Evolutionary conservation across 2,797 vertebrate species (phyloP), one percentile per base, ranked within the genome.

Genomic region (Amblyopsis hoosieri): DNA sequence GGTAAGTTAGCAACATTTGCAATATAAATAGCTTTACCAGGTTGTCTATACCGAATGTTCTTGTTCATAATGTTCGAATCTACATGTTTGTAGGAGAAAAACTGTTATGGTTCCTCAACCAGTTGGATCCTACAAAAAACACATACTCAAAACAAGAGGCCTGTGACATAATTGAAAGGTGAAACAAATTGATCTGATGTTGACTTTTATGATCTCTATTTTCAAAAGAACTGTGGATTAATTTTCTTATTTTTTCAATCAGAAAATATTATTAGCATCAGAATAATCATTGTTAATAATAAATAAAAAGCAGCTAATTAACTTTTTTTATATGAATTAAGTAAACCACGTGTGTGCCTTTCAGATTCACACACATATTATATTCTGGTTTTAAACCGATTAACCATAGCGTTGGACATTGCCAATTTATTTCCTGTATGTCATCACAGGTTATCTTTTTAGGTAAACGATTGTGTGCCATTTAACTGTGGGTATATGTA

Each of bases 101-200:
- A 82, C 90, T 99, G 57, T 72, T 94, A 45, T 99, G 97, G 97
- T 99, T 99, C 91, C 96, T 98, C 72, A 91, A 59, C 83, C 92
- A 96, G 54, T 81, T 98, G 75, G 94, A 98, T 67, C 87, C 93
- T 5, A 42, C 64, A 55, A 98, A 95, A 88, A 62, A 64, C 0
- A 75, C 79, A n/a, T 99, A 95, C 85, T 93, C 93, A 19, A 96
- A 88, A 86, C 92, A 92, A 79, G 95, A 96, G 45, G 95, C 94
- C 53, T 96, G 95, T 19, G 89, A 94, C 69, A 82, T 99, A 54
- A 89, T 94, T 69, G 95, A 99, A 90, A 95, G 92, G 97, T 97
- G 87, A 51, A 13, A 56, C 11, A 15, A 23, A 3, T 19, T 49
- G 12, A 57, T 2, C 10, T 11, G 12, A 31, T 2, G 37, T 12